phyloP scores from a whole-genome alignment of 2,113 vertebrate genomes.

The Elaphurus davidianus region DNA sequence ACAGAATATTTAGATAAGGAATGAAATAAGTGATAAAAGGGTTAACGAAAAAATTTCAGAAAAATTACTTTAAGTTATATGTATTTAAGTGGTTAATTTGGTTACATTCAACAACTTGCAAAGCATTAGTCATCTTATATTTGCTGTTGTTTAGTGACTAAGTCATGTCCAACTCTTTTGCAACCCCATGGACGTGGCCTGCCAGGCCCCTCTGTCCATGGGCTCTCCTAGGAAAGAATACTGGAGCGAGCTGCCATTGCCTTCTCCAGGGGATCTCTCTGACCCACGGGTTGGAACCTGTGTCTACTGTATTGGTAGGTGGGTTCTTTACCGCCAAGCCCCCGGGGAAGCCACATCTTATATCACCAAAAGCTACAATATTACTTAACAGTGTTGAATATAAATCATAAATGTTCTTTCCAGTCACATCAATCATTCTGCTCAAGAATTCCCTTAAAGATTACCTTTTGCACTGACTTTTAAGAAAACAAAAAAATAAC shows the following conservation, averaged over 20 bases:
- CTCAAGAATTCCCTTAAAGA: constrained; percentile 14
- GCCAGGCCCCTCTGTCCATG: background rate
- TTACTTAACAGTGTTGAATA: background rate
- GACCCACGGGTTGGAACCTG: background rate
- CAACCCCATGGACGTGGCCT: background rate
- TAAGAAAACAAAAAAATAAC: background rate
- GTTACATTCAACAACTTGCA: background rate
- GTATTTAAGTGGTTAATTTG: background rate
- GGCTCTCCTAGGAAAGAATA: background rate
- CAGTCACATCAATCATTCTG: background rate
- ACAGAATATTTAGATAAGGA: background rate
- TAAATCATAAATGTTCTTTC: background rate
- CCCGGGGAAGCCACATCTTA: background rate
- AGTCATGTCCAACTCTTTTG: accelerated
- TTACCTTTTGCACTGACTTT: background rate
- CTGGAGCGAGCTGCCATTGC: background rate
- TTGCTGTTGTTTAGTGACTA: background rate
- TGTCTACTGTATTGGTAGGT: background rate
- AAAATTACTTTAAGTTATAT: background rate
- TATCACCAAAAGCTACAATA: background rate
- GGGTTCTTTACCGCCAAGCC: background rate
- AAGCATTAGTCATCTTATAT: background rate
- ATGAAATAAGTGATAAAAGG: background rate
- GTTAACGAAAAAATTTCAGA: background rate
- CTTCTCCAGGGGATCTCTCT: background rate